Evolutionary conservation across 2,888 invertebrate genomes (phyloP), one percentile per base, ranked within the genome.

Genomic region (Lasioglossum calceatum): DNA sequence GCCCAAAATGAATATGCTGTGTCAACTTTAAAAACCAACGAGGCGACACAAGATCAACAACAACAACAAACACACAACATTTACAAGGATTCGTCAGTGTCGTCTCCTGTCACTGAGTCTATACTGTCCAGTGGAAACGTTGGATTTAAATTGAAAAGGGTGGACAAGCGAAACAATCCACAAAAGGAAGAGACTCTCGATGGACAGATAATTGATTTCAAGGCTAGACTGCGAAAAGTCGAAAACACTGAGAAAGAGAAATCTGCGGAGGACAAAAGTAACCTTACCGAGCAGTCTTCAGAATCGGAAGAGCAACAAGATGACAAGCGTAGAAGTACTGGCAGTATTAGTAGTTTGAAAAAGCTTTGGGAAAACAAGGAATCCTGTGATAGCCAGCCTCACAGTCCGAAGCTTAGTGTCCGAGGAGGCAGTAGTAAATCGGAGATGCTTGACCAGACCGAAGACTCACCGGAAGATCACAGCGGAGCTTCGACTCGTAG

Each of bases 311-410:
- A 92, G 36, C 93, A 90, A n/a, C 93, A 96, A 88, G 98, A 98
- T 78, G 98, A 98, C 94, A 98, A 98, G 95, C 96, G 98, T 23
- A 97, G 98, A 90, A 98, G 98, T 95, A 98, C 98, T 76, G 98
- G 98, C 87, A 98, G 98, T 95, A 99, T 99, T 93, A 98, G 97
- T 95, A 98, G 98, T 95, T 96, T 99, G 92, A 98, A 98, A 95
- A 98, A 98, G 95, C 96, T 99, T 88, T 99, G 99, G 99, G 99
- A 99, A 95, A 97, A 97, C 89, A 98, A 98, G 94, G 97, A 97
- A 94, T 93, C 94, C 12, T 90, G 90, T 58, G 95, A 95, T 47
- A 96, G 96, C 88, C 96, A 97, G 75, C 97, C 97, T 84, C 95
- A 97, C 71, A 97, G 97, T 92, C 97, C 97, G 0, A 97, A 97